Percentiles rank a stretch among this genome's conserved stretches.
Evolutionary conservation across 2,888 invertebrate genomes (phyloP).

Genomic region (Orchestes rusci): DNA sequence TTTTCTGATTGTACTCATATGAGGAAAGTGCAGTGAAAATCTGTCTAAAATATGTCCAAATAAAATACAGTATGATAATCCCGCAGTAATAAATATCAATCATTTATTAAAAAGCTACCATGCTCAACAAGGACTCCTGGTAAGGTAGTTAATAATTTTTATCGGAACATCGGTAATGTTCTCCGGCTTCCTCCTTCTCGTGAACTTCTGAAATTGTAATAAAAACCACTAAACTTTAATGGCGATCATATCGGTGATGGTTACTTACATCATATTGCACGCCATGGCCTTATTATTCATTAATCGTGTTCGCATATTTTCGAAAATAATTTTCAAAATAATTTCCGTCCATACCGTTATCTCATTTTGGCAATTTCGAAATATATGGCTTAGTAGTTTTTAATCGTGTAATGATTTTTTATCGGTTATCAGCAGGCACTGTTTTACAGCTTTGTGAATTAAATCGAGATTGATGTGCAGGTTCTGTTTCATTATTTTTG

Average conservation of each 20-base stretch:
- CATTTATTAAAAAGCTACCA: too few relatives aligned
- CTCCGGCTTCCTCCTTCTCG: neutral
- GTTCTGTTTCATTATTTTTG: too few relatives aligned
- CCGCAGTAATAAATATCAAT: too few relatives aligned
- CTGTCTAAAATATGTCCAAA: too few relatives aligned
- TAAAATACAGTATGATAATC: too few relatives aligned
- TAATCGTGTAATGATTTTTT: neutral
- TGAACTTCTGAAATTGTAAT: slow-evolving; percentile 16
- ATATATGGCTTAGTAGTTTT: neutral
- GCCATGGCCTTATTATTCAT: slow-evolving; percentile 17
- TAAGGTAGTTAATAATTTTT: neutral
- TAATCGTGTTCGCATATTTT: slow-evolving; percentile 15
- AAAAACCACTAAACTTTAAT: slow-evolving; percentile 24
- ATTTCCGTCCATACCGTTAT: slow-evolving; percentile 10
- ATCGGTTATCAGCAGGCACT: neutral
- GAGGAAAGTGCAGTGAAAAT: too few relatives aligned
- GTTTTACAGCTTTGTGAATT: neutral
- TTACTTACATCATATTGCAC: slow-evolving; percentile 25
- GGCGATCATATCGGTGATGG: slow-evolving; percentile 19
- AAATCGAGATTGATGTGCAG: too few relatives aligned
- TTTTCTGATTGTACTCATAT: too few relatives aligned
- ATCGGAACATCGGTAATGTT: neutral
- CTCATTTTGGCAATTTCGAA: slow-evolving; percentile 2
- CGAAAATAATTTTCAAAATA: slow-evolving; percentile 16
- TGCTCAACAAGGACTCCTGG: slow-evolving; percentile 1